phyloP scores from a whole-genome alignment of 1,140 invertebrate species.

The Eumeta japonica region DNA sequence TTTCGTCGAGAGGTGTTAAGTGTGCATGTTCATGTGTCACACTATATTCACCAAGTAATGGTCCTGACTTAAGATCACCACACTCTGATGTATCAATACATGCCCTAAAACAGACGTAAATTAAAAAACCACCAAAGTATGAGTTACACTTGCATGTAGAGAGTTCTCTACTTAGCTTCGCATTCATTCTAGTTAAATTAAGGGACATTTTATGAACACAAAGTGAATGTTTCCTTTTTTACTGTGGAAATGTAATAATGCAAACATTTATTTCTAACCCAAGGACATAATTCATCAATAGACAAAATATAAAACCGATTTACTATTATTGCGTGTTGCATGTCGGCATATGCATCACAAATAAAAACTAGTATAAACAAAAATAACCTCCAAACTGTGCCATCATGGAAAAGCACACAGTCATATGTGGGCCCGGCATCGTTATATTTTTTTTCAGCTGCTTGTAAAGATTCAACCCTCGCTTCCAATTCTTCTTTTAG shows the following conservation, averaged over 20 bases:
- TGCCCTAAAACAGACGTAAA: constrained; percentile 62
- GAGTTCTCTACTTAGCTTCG: too few relatives aligned
- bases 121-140: neutral
- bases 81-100: constrained; percentile 84
- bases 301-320: too few relatives aligned
- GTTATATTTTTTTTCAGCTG: constrained; percentile 83
- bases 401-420: constrained; percentile 83
- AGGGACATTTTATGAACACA: too few relatives aligned
- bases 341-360: too few relatives aligned
- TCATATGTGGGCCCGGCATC: constrained; percentile 90
- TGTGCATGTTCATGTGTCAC: constrained; percentile 77
- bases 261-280: too few relatives aligned
- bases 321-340: too few relatives aligned
- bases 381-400: constrained; percentile 44
- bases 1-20: constrained; percentile 74
- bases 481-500: constrained; percentile 88
- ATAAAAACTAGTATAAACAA: too few relatives aligned
- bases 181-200: neutral
- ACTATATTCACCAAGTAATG: constrained; percentile 82
- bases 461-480: constrained; percentile 78
- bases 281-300: too few relatives aligned
- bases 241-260: too few relatives aligned
- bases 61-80: constrained; percentile 75
- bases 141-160: too few relatives aligned
- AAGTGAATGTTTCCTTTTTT: too few relatives aligned